These are phyloP conservation scores for Neopipo cinnamomea DNA, from an alignment of 2,113 vertebrate species.

Conservation along the genomic window DNA sequence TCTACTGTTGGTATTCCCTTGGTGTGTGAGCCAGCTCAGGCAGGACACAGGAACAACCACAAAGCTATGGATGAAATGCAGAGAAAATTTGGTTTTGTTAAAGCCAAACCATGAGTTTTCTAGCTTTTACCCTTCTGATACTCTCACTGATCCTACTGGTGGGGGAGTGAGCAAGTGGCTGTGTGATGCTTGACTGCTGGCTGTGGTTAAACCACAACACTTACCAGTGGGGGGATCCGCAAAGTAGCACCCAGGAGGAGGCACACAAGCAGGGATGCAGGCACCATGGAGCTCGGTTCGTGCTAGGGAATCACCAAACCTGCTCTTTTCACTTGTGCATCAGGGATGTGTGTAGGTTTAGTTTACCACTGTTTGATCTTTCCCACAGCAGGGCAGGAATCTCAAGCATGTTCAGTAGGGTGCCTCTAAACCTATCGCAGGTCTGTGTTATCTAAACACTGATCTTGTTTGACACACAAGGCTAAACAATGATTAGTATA, in stretches of 20 bases:
- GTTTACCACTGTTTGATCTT: background rate
- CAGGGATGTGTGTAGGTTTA: background rate
- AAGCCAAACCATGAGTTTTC: background rate
- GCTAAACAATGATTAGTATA: background rate
- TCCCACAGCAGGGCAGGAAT: background rate
- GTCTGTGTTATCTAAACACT: background rate
- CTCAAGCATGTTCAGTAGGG: background rate
- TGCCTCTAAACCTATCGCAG: background rate
- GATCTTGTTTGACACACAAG: background rate
- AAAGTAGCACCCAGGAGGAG: background rate
- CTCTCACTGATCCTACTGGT: background rate
- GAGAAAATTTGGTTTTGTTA: background rate
- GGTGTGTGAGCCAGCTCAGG: background rate
- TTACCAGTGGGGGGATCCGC: background rate
- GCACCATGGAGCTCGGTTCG: rapidly evolving
- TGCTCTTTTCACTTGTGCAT: background rate
- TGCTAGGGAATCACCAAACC: background rate
- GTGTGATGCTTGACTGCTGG: background rate
- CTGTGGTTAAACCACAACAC: background rate
- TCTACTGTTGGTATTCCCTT: background rate
- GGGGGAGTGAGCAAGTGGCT: background rate
- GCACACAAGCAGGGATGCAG: background rate
- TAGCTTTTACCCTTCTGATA: background rate
- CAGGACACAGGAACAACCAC: background rate
- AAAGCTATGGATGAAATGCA: background rate